Evolutionary conservation across 2,888 invertebrate genomes (phyloP).

Genomic region (Drosophila nr. perissopoda): DNA sequence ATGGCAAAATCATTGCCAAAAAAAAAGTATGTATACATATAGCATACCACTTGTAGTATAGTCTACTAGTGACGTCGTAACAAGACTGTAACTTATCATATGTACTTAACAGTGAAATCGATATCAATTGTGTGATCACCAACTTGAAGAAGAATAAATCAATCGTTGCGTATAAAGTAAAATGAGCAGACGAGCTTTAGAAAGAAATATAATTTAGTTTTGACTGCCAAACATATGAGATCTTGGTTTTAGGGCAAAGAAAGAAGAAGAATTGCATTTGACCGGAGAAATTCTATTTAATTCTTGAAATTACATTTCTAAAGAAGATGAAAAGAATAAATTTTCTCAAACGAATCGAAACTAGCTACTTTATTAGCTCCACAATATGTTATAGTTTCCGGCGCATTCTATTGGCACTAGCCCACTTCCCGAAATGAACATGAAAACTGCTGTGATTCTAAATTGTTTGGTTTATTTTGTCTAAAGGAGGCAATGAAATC

Average conservation of each 20-base stretch:
- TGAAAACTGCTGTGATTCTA: constrained; percentile 39
- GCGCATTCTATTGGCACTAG: constrained; percentile 34
- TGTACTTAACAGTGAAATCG: too few relatives aligned
- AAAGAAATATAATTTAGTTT: background rate
- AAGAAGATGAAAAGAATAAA: too few relatives aligned
- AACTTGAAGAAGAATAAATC: background rate
- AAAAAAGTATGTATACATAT: background rate
- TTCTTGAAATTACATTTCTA: background rate
- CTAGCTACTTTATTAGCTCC: constrained; percentile 5
- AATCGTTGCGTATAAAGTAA: background rate
- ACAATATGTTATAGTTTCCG: constrained; percentile 43
- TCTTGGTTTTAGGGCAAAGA: background rate
- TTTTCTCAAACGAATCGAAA: background rate
- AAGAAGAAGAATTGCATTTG: background rate
- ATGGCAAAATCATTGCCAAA: background rate
- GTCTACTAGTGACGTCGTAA: background rate
- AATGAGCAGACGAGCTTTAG: background rate
- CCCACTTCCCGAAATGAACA: constrained; percentile 34
- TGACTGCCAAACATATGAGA: background rate
- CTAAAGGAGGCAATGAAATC: constrained; percentile 62
- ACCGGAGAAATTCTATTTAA: background rate
- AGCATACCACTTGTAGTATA: background rate
- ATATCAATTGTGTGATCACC: background rate
- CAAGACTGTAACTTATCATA: background rate
- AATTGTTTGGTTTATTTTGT: constrained; percentile 26